phyloP scores from a whole-genome alignment of 1,140 invertebrate species.

The Microplitis mediator region DNA sequence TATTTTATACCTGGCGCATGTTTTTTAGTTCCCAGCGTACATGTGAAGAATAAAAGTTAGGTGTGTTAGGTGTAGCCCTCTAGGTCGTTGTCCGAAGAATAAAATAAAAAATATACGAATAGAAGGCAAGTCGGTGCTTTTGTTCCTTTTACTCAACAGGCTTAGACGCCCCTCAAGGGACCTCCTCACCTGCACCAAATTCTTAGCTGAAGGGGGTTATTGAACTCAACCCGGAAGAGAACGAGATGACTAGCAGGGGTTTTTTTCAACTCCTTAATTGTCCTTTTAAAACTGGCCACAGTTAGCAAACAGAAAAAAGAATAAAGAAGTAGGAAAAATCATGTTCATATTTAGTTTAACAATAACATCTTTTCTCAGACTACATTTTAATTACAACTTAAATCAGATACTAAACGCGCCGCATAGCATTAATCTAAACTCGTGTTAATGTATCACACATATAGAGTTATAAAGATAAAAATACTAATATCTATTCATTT shows the following conservation, averaged over 20 bases:
- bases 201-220: constrained; percentile 52
- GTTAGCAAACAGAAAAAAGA: neutral
- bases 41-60: neutral
- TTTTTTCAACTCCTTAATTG: neutral
- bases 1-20: constrained; percentile 7
- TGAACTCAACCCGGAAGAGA: constrained; percentile 36
- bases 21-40: neutral
- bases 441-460: no score
- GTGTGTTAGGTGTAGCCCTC: neutral
- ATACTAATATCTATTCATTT: no score
- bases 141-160: constrained; percentile 1
- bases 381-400: no score
- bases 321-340: neutral
- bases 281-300: neutral
- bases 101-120: constrained; percentile 37
- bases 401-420: no score
- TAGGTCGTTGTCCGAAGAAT: constrained; percentile 24
- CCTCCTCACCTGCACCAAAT: constrained; percentile 60
- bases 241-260: neutral
- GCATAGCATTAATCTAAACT: no score
- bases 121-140: constrained; percentile 3
- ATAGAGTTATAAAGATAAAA: no score
- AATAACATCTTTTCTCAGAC: no score
- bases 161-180: constrained; percentile 45
- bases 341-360: no score